Evolutionary conservation across 2,888 invertebrate genomes (phyloP).

Genomic region (Machimus rusticus): DNA sequence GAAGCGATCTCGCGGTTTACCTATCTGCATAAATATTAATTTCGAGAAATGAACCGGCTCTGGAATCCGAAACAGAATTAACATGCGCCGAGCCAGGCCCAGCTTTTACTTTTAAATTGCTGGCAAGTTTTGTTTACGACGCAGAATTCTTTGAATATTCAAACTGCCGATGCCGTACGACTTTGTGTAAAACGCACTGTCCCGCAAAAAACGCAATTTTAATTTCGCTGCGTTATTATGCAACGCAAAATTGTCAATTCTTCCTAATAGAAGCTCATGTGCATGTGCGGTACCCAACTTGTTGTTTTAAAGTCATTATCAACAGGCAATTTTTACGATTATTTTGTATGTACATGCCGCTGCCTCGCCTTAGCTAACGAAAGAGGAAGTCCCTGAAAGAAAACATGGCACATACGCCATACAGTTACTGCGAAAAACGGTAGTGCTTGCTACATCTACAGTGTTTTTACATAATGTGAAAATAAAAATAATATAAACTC

Average conservation of each 20-base stretch:
- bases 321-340: neutral
- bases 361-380: neutral
- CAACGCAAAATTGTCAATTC: neutral
- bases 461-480: neutral
- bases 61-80: neutral
- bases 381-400: neutral
- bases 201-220: neutral
- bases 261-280: neutral
- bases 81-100: neutral
- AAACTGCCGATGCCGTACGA: neutral
- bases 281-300: neutral
- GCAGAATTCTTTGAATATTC: neutral
- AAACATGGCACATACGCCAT: neutral
- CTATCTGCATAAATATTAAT: slow-evolving; percentile 33
- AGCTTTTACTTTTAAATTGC: slow-evolving; percentile 24
- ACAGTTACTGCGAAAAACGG: neutral
- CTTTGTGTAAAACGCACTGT: neutral
- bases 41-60: slow-evolving; percentile 5
- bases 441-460: neutral
- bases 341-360: neutral
- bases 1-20: neutral
- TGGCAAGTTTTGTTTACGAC: neutral
- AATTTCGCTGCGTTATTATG: neutral
- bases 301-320: neutral
- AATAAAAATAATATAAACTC: too few species aligned